Conservation (phyloP, 2,113 vertebrate species). For the Arvicanthis niloticus region DNA sequence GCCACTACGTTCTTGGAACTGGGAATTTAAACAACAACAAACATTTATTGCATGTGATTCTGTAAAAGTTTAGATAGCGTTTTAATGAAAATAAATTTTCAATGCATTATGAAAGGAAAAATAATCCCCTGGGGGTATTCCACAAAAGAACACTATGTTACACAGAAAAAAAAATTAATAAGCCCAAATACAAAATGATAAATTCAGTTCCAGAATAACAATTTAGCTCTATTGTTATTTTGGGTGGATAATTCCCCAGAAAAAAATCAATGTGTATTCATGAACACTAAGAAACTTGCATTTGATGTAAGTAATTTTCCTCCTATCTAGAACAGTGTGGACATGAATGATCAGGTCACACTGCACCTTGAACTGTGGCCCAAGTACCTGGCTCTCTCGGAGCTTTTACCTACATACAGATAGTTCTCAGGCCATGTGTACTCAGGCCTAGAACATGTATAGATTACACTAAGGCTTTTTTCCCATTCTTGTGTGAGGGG, state of each 20-base stretch:
- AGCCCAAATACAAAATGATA: neutral
- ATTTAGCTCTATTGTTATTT: neutral
- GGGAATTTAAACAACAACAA: neutral
- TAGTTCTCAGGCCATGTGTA: neutral
- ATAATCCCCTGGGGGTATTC: neutral
- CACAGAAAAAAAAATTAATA: neutral
- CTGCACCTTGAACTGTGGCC: neutral
- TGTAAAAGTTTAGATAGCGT: neutral
- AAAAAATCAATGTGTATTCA: neutral
- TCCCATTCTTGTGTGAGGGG: too few species aligned
- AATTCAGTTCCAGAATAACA: too few species aligned
- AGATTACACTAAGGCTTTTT: neutral
- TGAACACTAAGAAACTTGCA: neutral
- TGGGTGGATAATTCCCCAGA: neutral
- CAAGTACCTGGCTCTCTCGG: neutral
- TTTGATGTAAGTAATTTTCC: neutral
- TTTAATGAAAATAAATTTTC: constrained; percentile 7
- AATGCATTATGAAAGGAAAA: neutral
- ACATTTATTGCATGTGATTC: neutral
- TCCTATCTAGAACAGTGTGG: too few species aligned
- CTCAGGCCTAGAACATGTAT: neutral
- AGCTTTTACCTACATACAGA: neutral
- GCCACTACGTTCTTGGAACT: neutral
- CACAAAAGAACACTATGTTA: neutral
- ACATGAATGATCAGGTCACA: neutral